phyloP scores from a whole-genome alignment of 2,888 invertebrate genomes.

The Loripinus fragilis region DNA sequence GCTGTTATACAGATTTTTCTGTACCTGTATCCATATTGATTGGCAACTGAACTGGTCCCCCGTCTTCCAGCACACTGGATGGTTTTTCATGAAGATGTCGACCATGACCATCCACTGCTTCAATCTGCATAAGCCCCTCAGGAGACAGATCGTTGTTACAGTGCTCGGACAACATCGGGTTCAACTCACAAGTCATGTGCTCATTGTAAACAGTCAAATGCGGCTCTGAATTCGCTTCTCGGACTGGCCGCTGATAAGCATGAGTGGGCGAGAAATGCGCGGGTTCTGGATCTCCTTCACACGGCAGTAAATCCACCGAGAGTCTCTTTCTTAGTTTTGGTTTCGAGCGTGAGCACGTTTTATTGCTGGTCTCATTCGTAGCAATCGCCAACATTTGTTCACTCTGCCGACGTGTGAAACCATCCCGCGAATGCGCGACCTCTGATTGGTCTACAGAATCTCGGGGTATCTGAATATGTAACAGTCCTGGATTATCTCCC shows the following conservation, averaged over 20 bases:
- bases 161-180: constrained; percentile 69
- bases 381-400: constrained; percentile 45
- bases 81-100: not conserved
- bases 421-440: constrained; percentile 25
- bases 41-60: constrained; percentile 15
- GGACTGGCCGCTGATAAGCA: constrained; percentile 64
- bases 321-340: constrained; percentile 74
- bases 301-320: constrained; percentile 74
- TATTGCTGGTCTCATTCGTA: constrained; percentile 16
- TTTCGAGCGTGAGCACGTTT: constrained; percentile 33
- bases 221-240: constrained; percentile 79
- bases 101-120: constrained; percentile 27
- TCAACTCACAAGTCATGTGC: constrained; percentile 62
- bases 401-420: constrained; percentile 44
- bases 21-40: constrained; percentile 80
- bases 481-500: constrained; percentile 30
- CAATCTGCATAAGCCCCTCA: constrained; percentile 74
- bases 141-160: constrained; percentile 66
- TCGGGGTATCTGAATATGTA: constrained; percentile 58
- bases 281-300: constrained; percentile 59
- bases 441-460: not conserved
- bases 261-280: constrained; percentile 54
- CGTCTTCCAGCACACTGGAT: constrained; percentile 12
- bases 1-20: too few species aligned
- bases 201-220: constrained; percentile 67